A percentile compares a stretch with the other conserved stretches of the same genome.
phyloP scores from a whole-genome alignment of 2,888 invertebrate genomes.

The Calameuta pallipes region DNA sequence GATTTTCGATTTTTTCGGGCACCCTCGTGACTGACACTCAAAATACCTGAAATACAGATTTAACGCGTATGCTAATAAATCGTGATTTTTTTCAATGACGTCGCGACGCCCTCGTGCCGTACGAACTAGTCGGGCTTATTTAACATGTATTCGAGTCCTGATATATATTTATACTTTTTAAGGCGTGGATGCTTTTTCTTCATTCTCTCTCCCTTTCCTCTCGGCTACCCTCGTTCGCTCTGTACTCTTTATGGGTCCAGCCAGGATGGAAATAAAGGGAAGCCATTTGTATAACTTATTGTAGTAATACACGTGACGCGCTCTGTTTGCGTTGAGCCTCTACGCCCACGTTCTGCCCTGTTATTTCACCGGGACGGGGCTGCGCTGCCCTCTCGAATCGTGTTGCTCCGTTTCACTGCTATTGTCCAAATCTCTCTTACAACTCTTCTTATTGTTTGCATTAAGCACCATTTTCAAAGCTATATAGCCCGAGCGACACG shows the following conservation, averaged over 20 bases:
- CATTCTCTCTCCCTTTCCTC: conserved; percentile 16
- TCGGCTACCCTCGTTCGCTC: conserved; percentile 4
- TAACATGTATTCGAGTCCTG: not conserved
- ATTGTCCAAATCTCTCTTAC: conserved; percentile 31
- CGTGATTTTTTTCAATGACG: conserved; percentile 15
- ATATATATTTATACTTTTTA: conserved; percentile 43
- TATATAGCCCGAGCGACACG: too few relatives aligned
- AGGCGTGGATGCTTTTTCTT: conserved; percentile 43
- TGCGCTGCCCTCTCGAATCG: conserved; percentile 14
- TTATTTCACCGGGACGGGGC: conserved; percentile 6
- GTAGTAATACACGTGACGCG: conserved; percentile 38
- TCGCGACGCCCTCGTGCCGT: not conserved
- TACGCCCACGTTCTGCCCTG: conserved; percentile 32
- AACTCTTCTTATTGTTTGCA: conserved; percentile 26
- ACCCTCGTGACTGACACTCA: too few relatives aligned
- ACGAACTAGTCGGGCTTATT: conserved; percentile 6
- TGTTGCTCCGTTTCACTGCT: conserved; percentile 28
- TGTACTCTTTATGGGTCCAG: conserved; percentile 6
- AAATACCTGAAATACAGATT: too few relatives aligned
- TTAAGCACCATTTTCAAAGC: conserved; percentile 9
- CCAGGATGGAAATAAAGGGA: conserved; percentile 29
- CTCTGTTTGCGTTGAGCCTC: conserved; percentile 34
- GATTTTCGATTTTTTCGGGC: too few relatives aligned
- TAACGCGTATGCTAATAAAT: too few relatives aligned
- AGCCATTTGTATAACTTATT: conserved; percentile 51